Evolutionary conservation across 92 coral and sea anemone species (phyloP), one percentile per base, ranked within the genome.

Genomic region (Epizoanthus scotinus): DNA sequence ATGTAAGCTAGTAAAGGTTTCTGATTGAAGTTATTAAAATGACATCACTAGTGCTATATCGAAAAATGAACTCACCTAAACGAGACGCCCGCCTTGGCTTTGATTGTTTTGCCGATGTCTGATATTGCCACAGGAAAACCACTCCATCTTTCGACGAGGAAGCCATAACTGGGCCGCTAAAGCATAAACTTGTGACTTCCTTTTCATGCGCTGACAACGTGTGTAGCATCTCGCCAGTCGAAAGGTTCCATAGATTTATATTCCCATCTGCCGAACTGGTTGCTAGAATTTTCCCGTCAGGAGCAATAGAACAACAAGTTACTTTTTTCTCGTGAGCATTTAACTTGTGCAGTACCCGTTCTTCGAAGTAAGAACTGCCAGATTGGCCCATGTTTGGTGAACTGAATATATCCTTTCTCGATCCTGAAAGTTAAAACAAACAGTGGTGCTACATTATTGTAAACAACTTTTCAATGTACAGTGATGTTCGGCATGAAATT

Each of bases 91-190:
- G 89, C 34, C 82, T 90, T 8, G 81, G 81, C 19, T 59, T 59
- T 12, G 81, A 57, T n/a, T 75, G 81, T 21, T 75, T 75, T 34
- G 38, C 61, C 22, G 98, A 94, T 10, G 73, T 86, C 19, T 91
- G 84, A 55, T 96, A 82, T 67, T 93, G 91, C 99, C 99, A 96
- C 66, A 96, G 73, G 54, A 85, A 66, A 14, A 96, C 98, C 19
- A 78, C 83, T 6, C 90, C 91, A 67, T 93, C 98, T 55, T 72
- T 84, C 0, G 99, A 96, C 56, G 92, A 82, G 13, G 98, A 81
- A 8, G 99, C 99, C 88, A 96, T 87, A 57, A 92, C 87, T 21
- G 90, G 84, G 3, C 92, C 94, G 34, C 88, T 87, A 7, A 83
- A 74, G 50, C 69, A 67, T 68, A 96, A 96, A 29, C 95, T 66